Conservation (phyloP, 2,888 invertebrate genomes). For the Boloria euphrosyne region DNA sequence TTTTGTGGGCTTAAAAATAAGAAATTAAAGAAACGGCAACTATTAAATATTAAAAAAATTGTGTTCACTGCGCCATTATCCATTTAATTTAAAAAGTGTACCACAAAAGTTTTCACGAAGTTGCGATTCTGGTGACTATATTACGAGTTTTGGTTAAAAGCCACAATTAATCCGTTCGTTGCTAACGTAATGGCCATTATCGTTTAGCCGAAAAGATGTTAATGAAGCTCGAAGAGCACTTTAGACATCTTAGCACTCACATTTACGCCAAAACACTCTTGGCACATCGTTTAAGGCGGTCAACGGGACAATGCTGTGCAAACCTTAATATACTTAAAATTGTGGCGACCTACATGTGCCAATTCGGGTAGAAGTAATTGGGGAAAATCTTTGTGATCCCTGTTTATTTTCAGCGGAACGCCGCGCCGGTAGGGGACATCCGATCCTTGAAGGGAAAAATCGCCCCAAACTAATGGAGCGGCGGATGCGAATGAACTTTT, state of each 20-base stretch:
- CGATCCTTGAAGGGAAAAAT: slow-evolving; percentile 61
- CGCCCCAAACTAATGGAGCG: slow-evolving; percentile 71
- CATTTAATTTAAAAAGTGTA: background rate
- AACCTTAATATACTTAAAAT: slow-evolving; percentile 42
- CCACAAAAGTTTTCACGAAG: background rate
- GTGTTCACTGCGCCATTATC: too few species aligned
- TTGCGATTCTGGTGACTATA: slow-evolving; percentile 1
- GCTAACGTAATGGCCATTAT: slow-evolving; percentile 24
- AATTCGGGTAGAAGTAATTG: slow-evolving; percentile 39
- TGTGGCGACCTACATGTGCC: slow-evolving; percentile 29
- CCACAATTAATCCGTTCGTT: slow-evolving; percentile 22
- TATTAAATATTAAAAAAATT: background rate
- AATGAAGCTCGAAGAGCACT: slow-evolving; percentile 33
- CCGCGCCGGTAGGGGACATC: slow-evolving; percentile 48
- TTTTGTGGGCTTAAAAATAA: background rate
- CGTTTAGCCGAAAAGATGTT: slow-evolving; percentile 30
- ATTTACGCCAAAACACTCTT: slow-evolving; percentile 36
- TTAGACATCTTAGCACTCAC: slow-evolving; percentile 31
- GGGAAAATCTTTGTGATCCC: slow-evolving; percentile 57
- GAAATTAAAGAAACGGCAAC: background rate
- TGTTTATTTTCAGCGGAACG: slow-evolving; percentile 61
- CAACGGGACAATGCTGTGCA: slow-evolving; percentile 38
- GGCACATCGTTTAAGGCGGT: slow-evolving; percentile 38
- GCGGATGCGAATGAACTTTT: slow-evolving; percentile 64
- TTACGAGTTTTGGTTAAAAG: slow-evolving; percentile 15